phyloP scores from a whole-genome alignment of 2,797 vertebrate species.

The Nannoperca australis region DNA sequence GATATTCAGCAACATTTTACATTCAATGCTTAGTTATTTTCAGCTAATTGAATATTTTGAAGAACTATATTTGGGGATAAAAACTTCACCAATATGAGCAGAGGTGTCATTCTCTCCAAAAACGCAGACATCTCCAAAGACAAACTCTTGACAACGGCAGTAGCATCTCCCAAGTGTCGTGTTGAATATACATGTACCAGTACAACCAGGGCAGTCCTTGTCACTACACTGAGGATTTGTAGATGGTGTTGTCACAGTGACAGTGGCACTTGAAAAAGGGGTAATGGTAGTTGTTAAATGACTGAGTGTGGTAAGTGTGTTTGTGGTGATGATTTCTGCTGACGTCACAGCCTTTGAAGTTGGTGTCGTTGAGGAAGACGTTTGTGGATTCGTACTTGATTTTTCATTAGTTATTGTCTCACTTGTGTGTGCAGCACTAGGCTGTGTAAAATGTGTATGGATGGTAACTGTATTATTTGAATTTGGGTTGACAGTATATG shows the following conservation, averaged over 20 bases:
- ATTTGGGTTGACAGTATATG: background rate
- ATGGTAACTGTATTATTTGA: background rate
- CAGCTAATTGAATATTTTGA: background rate
- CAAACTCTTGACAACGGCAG: constrained; percentile 49
- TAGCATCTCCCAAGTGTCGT: constrained; percentile 39
- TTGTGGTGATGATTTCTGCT: background rate
- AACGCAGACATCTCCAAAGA: constrained; percentile 58
- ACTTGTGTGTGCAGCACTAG: background rate
- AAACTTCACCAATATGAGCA: constrained; percentile 64
- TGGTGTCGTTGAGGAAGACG: background rate
- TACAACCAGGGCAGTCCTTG: constrained; percentile 58
- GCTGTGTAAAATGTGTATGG: background rate
- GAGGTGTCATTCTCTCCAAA: constrained; percentile 33
- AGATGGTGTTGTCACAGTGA: constrained; percentile 1
- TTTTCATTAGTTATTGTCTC: background rate
- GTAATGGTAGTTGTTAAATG: background rate
- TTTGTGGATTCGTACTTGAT: background rate
- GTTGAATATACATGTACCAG: constrained; percentile 58
- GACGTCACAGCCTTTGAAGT: background rate
- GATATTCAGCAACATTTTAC: background rate
- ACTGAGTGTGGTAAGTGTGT: background rate
- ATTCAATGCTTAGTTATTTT: background rate
- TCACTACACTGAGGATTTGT: constrained; percentile 50
- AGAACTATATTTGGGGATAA: background rate
- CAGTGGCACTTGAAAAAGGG: background rate